phyloP scores from a whole-genome alignment of 2,113 vertebrate species.

The Odobenus rosmarus region DNA sequence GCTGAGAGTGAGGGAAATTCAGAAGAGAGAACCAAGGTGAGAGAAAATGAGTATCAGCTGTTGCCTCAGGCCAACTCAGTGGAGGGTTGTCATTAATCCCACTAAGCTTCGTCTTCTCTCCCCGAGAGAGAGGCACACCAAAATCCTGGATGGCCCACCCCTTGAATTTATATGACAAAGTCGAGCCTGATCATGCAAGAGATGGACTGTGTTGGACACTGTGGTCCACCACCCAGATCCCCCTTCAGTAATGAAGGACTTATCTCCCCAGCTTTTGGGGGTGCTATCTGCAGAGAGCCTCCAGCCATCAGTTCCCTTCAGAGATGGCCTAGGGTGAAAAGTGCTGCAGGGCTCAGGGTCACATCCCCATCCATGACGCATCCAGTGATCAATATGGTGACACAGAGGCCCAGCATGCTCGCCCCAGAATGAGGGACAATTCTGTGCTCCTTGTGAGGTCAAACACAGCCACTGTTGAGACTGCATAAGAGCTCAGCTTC shows the following conservation, averaged over 20 bases:
- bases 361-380: background rate
- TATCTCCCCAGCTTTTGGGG: background rate
- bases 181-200: background rate
- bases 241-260: too few relatives aligned
- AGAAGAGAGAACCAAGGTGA: background rate
- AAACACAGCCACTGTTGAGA: background rate
- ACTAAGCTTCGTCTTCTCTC: background rate
- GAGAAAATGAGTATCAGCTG: background rate
- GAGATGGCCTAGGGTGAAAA: background rate
- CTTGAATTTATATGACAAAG: accelerated
- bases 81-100: background rate
- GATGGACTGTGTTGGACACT: background rate
- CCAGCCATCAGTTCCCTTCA: background rate
- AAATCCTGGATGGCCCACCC: background rate
- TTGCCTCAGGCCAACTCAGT: background rate
- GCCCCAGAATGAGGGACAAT: background rate
- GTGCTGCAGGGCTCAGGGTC: background rate
- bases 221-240: background rate
- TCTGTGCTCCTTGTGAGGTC: background rate
- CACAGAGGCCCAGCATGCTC: background rate
- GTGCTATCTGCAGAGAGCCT: background rate
- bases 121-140: background rate
- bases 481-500: background rate
- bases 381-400: background rate
- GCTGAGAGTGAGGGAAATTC: background rate